Evolutionary conservation across 2,113 vertebrate genomes (phyloP).

Genomic region (Microcebus griseorufus): DNA sequence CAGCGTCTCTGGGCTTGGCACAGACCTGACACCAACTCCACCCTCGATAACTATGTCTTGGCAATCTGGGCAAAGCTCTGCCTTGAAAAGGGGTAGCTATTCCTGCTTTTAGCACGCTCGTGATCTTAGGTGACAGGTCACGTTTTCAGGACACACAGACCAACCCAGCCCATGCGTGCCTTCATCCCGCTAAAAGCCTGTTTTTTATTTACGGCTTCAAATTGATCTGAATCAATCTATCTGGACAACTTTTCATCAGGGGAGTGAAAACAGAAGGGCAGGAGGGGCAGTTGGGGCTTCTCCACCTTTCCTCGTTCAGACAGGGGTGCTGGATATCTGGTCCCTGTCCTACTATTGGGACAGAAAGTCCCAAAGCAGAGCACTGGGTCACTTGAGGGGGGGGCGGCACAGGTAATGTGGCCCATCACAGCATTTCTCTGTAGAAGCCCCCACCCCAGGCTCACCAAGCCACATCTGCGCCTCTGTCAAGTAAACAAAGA

Average conservation of each 20-base stretch:
- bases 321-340: background rate
- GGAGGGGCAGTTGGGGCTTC: background rate
- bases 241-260: slow-evolving; percentile 57
- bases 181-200: slow-evolving; percentile 28
- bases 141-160: slow-evolving; percentile 7
- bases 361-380: background rate
- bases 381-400: background rate
- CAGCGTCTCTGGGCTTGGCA: background rate
- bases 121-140: slow-evolving; percentile 36
- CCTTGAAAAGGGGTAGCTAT: background rate
- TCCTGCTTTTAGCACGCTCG: background rate
- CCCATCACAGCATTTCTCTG: slow-evolving; percentile 51
- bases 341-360: background rate
- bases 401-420: background rate
- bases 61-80: background rate
- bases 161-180: background rate
- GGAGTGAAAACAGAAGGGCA: slow-evolving; percentile 38
- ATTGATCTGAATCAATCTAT: slow-evolving; percentile 59
- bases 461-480: background rate
- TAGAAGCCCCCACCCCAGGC: background rate
- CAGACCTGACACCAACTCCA: background rate
- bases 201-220: slow-evolving; percentile 64
- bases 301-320: background rate
- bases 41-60: background rate
- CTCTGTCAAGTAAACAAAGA: slow-evolving; percentile 67